A percentile compares a stretch with the other conserved stretches of the same genome.
These are phyloP conservation scores for Ochotona princeps DNA, from an alignment of 2,113 vertebrate genomes.

Conservation along the genomic window DNA sequence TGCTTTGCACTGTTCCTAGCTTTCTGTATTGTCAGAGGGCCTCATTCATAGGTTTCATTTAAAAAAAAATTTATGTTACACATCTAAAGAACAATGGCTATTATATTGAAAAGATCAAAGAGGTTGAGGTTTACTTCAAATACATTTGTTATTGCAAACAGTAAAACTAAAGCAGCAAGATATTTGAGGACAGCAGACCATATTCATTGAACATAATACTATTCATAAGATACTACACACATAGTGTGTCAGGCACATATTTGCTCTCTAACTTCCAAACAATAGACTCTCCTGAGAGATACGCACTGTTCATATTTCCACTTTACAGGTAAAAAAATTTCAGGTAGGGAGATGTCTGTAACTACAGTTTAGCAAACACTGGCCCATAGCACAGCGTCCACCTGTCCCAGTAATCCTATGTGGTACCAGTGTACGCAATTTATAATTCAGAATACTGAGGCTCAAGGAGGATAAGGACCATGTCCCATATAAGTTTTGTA, in stretches of 20 bases:
- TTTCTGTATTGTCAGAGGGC: neutral
- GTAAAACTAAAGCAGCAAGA: neutral
- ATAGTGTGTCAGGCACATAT: neutral
- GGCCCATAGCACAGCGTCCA: neutral
- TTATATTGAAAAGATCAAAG: neutral
- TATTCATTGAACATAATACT: neutral
- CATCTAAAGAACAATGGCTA: neutral
- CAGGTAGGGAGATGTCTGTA: neutral
- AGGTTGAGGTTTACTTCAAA: neutral
- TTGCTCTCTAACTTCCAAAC: neutral
- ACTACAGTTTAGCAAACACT: neutral
- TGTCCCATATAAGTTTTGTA: neutral
- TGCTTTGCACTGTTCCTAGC: neutral
- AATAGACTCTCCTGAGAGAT: neutral
- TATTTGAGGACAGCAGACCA: neutral
- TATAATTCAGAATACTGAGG: neutral
- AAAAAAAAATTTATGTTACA: neutral
- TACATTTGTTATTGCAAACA: neutral
- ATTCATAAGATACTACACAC: neutral
- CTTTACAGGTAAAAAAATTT: neutral
- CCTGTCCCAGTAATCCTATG: neutral
- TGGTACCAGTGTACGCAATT: neutral
- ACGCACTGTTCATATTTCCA: neutral
- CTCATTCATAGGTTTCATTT: neutral
- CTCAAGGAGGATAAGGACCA: neutral